These are phyloP conservation scores for Cyprinodon variegatus DNA, from an alignment of 2,113 vertebrate genomes.

Conservation along the genomic window DNA sequence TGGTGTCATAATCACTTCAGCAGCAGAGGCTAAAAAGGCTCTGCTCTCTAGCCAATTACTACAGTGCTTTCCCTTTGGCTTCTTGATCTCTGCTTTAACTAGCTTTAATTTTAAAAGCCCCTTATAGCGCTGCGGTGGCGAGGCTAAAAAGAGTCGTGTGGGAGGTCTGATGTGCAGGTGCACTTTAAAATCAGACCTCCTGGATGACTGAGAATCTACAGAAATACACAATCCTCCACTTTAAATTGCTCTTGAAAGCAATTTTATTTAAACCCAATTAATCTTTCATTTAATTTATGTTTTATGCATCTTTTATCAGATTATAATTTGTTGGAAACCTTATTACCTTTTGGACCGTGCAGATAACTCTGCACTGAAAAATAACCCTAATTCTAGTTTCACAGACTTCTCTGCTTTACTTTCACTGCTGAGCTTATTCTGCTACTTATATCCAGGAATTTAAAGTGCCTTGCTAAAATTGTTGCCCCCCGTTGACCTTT, in stretches of 20 bases:
- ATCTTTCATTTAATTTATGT: background rate
- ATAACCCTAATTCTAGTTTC: too few species aligned
- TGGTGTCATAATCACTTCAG: conserved; percentile 19
- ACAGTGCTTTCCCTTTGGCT: background rate
- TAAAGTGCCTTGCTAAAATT: too few species aligned
- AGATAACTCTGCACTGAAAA: too few species aligned
- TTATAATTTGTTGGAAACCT: background rate
- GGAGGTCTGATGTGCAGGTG: background rate
- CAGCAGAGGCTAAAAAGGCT: conserved; percentile 7
- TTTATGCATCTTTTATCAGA: background rate
- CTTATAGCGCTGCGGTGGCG: background rate
- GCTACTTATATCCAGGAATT: too few species aligned
- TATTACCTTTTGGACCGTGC: too few species aligned
- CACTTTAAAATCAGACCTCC: background rate
- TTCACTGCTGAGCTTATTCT: too few species aligned
- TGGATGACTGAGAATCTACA: background rate
- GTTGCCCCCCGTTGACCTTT: too few species aligned
- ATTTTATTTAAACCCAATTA: background rate
- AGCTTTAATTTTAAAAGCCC: background rate
- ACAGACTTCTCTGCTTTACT: too few species aligned
- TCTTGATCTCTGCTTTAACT: background rate
- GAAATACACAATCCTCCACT: background rate
- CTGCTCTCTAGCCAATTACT: conserved; percentile 10
- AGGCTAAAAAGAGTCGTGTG: background rate
- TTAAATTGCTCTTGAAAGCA: background rate